Evolutionary conservation across 2,888 invertebrate genomes (phyloP).

Genomic region (Tinea trinotella): DNA sequence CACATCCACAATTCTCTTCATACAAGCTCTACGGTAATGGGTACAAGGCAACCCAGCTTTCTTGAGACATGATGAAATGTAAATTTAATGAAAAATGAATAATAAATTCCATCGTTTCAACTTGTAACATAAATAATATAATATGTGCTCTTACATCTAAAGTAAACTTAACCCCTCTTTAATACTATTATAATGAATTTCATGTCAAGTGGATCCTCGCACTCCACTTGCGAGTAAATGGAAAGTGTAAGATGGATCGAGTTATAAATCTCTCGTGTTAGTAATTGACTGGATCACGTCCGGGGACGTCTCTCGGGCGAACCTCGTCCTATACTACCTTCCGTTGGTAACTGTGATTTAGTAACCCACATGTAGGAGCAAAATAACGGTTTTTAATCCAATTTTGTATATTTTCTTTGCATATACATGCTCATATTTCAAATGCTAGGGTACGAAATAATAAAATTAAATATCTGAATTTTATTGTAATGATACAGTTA

Average conservation of each 20-base stretch:
- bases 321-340: slow-evolving; percentile 15
- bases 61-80: too few species aligned
- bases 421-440: too few species aligned
- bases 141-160: not conserved
- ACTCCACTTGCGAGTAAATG: slow-evolving; percentile 13
- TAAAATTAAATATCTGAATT: too few species aligned
- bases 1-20: too few species aligned
- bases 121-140: not conserved
- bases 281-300: slow-evolving; percentile 47
- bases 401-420: too few species aligned
- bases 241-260: slow-evolving; percentile 55
- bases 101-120: not conserved
- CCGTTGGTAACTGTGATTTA: slow-evolving; percentile 40
- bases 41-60: too few species aligned
- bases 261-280: slow-evolving; percentile 37
- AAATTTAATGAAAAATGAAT: too few species aligned
- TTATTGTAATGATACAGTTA: too few species aligned
- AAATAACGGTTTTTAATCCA: not conserved
- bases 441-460: too few species aligned
- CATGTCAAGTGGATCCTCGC: slow-evolving; percentile 1
- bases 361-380: slow-evolving; percentile 28
- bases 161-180: not conserved
- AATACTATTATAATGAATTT: slow-evolving; percentile 9
- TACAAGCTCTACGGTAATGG: too few species aligned
- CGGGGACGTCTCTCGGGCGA: slow-evolving; percentile 35